Evolutionary conservation across 1,140 invertebrate genomes (phyloP), one percentile per base, ranked within the genome.

Genomic region (Drosophila trapezifrons): DNA sequence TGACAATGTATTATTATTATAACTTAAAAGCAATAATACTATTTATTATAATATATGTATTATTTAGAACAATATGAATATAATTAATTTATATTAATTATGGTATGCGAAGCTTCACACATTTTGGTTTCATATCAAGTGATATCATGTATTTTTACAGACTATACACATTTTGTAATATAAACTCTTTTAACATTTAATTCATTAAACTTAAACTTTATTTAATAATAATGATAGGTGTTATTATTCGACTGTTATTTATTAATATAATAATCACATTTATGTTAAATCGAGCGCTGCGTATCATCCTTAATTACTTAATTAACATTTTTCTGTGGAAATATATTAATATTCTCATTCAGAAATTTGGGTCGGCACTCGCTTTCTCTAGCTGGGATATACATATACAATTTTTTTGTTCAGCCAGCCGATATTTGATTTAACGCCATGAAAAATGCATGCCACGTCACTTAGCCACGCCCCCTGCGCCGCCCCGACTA

Each of bases 341-440:
- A n/a, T 52, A 20, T 35, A 73, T 73, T 60, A 25, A 10, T 67
- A 64, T 59, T 59, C 3, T 35, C 18, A 56, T 35, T 40, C 60
- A 25, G 3, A 55, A 65, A 78, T 78, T 66, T 84, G 63, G 77
- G 84, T 87, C 83, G 69, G 73, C 43, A 47, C 47, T 42, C 70
- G 79, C 84, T 89, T 89, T 89, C 84, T 72, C 84, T 72, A 72
- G 66, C 52, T 58, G 17, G 15, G 40, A 15, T 2, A 54, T 52
- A 52, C 20, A 10, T 4, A 37, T 8, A 35, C 18, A 0, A 18
- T 51, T 18, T 42, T 51, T 17, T 35, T 57, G 58, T 32, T 62
- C 43, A 47, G 59, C 66, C 70, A 71, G 59, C 59, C 70, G 71
- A 89, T 89, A 84, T 89, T 89, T 89, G 84, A 89, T 89, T 89